A percentile compares a stretch with the other conserved stretches of the same genome.
phyloP scores from a whole-genome alignment of 2,113 vertebrate genomes.

The Dasyornis broadbenti region DNA sequence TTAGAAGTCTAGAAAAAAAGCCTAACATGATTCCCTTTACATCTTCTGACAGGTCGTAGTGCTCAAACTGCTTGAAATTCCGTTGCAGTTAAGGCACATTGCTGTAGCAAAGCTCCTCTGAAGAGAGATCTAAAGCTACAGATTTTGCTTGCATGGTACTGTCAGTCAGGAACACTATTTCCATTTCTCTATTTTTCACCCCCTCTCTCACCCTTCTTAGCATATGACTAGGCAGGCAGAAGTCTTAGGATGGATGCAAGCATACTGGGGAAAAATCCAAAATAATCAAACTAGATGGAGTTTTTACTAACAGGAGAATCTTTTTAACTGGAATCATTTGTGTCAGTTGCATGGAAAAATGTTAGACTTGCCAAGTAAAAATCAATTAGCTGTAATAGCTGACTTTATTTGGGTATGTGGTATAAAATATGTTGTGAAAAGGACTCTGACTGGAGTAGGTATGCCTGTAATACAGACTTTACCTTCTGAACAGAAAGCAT shows the following conservation, averaged over 20 bases:
- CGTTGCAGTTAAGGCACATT: neutral
- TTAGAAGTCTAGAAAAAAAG: neutral
- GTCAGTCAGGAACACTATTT: slow-evolving; percentile 41
- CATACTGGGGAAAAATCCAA: neutral
- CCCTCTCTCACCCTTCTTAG: neutral
- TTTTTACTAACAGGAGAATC: neutral
- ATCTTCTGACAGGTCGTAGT: slow-evolving; percentile 14
- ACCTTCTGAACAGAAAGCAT: neutral
- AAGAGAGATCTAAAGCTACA: slow-evolving; percentile 36
- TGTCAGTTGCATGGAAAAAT: neutral
- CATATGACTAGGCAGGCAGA: neutral
- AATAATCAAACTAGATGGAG: neutral
- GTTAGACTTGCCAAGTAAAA: neutral
- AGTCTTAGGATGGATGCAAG: neutral
- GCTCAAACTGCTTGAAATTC: slow-evolving; percentile 28
- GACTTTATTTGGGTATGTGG: neutral
- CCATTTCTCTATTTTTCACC: neutral
- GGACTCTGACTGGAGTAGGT: neutral
- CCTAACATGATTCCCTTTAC: neutral
- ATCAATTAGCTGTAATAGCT: neutral
- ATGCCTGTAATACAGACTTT: neutral
- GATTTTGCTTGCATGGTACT: slow-evolving; percentile 39
- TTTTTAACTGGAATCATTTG: neutral
- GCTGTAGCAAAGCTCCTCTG: slow-evolving; percentile 9
- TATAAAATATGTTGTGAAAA: neutral